Evolutionary conservation across 2,113 vertebrate genomes (phyloP), one percentile per base, ranked within the genome.

Genomic region (Chamaea fasciata): DNA sequence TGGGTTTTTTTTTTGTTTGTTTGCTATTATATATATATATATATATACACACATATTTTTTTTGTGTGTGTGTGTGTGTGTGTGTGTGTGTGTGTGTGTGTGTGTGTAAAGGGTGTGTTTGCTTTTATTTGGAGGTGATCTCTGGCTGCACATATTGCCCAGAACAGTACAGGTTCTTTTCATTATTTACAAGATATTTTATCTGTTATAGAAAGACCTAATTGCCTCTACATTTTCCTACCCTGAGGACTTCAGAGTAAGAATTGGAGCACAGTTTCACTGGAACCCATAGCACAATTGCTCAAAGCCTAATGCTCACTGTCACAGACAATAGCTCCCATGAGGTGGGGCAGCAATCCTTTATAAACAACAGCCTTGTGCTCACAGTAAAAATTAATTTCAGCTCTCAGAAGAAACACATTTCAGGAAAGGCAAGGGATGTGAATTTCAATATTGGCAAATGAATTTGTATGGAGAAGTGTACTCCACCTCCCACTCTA

Each of bases 371-470:
- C 53, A 91, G 63, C 21, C 46, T 88, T 87, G 75, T 91, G 35
- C 46, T 91, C 63, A 55, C 62, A 46, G 74, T 73, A 85, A 89
- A 96, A 92, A 91, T 79, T 42, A 90, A 91, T 93, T 95, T 93
- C 90, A 94, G 67, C 63, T 53, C 42, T 75, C 46, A 67, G 39
- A 85, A 94, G 56, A 87, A 92, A 92, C 50, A 76, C 16, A 89
- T 92, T 94, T 81, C 39, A 87, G 24, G 37, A 78, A 69, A 64
- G 24, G 22, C 26, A 75, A 63, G 91, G 44, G 39, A 92, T 89
- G 42, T 80, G 83, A 83, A 93, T 97, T 95, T 94, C 78, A 56
- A 47, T 81, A 53, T 77, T 24, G 13, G 39, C 73, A 77, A 94
- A 93, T 83, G 39, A 92, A 67, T 87, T 94, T 71, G 30, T 75